These are phyloP conservation scores for Grammomys dolichurus DNA, from an alignment of 2,113 vertebrate species.

Conservation along the genomic window DNA sequence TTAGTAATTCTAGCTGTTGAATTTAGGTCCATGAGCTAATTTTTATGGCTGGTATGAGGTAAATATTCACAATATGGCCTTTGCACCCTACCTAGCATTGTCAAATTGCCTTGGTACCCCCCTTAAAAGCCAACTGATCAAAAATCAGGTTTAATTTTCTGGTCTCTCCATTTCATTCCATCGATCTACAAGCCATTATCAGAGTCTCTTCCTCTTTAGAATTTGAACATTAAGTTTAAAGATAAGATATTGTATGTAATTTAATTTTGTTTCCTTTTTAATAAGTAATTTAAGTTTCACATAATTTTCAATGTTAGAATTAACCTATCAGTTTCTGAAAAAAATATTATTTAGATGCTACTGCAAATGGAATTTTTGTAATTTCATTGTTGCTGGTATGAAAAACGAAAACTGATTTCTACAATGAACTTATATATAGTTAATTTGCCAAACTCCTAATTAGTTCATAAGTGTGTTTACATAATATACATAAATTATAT, in stretches of 20 bases:
- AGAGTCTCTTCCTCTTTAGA: not conserved
- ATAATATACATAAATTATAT: not conserved
- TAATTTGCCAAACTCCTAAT: conserved; percentile 8
- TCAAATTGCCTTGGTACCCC: not conserved
- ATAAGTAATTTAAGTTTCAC: not conserved
- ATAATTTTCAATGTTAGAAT: conserved; percentile 30
- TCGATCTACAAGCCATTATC: not conserved
- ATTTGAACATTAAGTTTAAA: conserved; percentile 4
- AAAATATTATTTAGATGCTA: not conserved
- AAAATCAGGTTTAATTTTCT: conserved; percentile 32
- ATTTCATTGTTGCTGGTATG: conserved; percentile 30
- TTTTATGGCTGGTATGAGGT: not conserved
- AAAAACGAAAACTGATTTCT: conserved; percentile 16
- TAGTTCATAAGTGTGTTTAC: not conserved
- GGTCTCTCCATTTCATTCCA: not conserved
- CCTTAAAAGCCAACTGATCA: not conserved
- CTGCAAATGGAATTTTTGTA: not conserved
- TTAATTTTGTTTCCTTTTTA: conserved; percentile 40
- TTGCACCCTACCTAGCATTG: not conserved
- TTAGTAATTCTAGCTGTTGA: not conserved
- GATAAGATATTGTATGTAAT: not conserved
- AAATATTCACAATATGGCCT: not conserved
- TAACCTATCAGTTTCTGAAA: conserved; percentile 12
- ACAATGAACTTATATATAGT: not conserved
- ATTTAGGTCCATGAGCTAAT: conserved; percentile 14